phyloP scores from a whole-genome alignment of 2,113 vertebrate genomes.

The Campylomormyrus tamandua region DNA sequence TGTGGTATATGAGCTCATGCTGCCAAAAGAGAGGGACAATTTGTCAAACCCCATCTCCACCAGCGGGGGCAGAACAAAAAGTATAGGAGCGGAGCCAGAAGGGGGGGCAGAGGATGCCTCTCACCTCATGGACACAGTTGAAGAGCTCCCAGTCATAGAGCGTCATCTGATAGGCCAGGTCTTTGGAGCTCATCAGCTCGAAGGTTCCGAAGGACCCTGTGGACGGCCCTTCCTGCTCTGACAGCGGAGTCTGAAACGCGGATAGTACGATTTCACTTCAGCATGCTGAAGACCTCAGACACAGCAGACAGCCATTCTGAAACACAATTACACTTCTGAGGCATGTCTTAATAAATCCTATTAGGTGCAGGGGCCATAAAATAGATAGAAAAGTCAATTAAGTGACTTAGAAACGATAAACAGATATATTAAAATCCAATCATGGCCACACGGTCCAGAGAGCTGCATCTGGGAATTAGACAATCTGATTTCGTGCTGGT shows the following conservation, averaged over 20 bases:
- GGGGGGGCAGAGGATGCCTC: neutral
- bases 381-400: neutral
- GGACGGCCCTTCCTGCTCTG: slow-evolving; percentile 88
- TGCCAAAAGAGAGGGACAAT: slow-evolving; percentile 40
- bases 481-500: neutral
- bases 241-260: slow-evolving; percentile 71
- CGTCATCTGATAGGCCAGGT: slow-evolving; percentile 91
- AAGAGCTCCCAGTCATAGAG: slow-evolving; percentile 97
- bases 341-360: neutral
- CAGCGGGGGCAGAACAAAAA: neutral
- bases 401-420: neutral
- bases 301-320: neutral
- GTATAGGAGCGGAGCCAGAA: too few relatives aligned
- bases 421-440: neutral
- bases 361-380: neutral
- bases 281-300: neutral
- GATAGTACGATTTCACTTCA: neutral
- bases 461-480: neutral
- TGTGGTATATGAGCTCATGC: slow-evolving; percentile 93
- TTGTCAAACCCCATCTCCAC: neutral
- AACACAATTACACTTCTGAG: neutral
- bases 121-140: slow-evolving; percentile 92
- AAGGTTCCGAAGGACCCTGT: slow-evolving; percentile 77
- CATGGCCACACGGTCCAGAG: neutral
- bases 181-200: slow-evolving; percentile 96